Evolutionary conservation across 2,888 invertebrate species (phyloP).

Genomic region (Ophraella communa): DNA sequence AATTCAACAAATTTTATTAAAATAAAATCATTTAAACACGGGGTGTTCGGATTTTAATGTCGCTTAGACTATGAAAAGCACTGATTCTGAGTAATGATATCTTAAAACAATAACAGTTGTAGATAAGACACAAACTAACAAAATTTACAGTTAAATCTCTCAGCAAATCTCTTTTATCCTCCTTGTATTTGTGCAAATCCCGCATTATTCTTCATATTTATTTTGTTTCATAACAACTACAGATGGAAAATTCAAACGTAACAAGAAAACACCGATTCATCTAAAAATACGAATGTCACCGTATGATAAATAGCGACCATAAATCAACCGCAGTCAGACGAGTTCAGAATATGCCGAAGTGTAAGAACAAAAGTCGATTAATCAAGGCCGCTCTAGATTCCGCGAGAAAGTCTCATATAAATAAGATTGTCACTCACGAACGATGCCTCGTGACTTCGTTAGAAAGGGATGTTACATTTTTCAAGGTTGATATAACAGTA

Average conservation of each 20-base stretch:
- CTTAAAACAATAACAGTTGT: too few relatives aligned
- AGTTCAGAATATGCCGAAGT: neutral
- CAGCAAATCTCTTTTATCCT: too few relatives aligned
- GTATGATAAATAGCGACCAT: conserved; percentile 3
- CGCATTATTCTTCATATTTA: too few relatives aligned
- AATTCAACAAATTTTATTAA: too few relatives aligned
- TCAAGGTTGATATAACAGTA: conserved; percentile 29
- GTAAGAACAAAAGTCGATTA: conserved; percentile 1
- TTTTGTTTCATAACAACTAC: neutral
- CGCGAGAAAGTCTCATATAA: conserved; percentile 18
- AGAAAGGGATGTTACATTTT: conserved; percentile 36
- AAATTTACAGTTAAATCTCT: too few relatives aligned
- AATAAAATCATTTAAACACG: too few relatives aligned
- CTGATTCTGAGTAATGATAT: too few relatives aligned
- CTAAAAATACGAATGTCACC: neutral
- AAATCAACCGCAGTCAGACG: neutral
- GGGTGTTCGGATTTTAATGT: too few relatives aligned
- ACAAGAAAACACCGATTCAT: neutral
- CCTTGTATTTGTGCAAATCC: too few relatives aligned
- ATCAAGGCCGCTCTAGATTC: conserved; percentile 26
- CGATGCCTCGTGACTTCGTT: conserved; percentile 38
- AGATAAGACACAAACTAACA: too few relatives aligned
- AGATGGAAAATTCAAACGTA: neutral
- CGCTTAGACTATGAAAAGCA: too few relatives aligned
- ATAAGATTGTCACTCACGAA: conserved; percentile 34